A percentile compares a stretch with the other conserved stretches of the same genome.
These are phyloP conservation scores for Perizoma affinitatum DNA, from an alignment of 2,888 invertebrate genomes.

Conservation along the genomic window DNA sequence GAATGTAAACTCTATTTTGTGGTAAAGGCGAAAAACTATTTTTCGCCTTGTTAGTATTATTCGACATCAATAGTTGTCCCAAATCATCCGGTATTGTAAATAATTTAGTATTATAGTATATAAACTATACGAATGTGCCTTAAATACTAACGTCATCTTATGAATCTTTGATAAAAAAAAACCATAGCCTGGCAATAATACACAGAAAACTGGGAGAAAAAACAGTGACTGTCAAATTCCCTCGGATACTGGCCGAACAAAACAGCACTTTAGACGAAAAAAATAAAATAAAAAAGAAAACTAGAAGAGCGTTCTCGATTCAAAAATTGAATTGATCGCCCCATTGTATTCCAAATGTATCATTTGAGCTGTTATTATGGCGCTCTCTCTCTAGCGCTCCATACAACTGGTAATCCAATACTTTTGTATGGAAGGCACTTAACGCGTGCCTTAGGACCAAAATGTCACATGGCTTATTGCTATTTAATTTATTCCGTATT, in stretches of 20 bases:
- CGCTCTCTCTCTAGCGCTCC: slow-evolving; percentile 75
- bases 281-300: slow-evolving; percentile 68
- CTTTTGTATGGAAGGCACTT: slow-evolving; percentile 84
- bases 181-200: slow-evolving; percentile 64
- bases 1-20: slow-evolving; percentile 6
- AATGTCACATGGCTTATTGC: slow-evolving; percentile 61
- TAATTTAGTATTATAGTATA: no score
- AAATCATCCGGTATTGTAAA: slow-evolving; percentile 11
- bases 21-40: background rate
- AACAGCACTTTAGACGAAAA: slow-evolving; percentile 83
- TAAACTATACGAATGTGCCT: no score
- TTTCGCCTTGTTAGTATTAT: slow-evolving; percentile 4
- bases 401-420: slow-evolving; percentile 83
- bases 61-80: background rate
- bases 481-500: slow-evolving; percentile 65
- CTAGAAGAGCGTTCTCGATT: slow-evolving; percentile 84
- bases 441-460: slow-evolving; percentile 63
- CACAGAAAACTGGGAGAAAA: slow-evolving; percentile 73
- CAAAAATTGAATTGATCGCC: slow-evolving; percentile 84
- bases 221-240: slow-evolving; percentile 83
- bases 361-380: slow-evolving; percentile 84
- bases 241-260: slow-evolving; percentile 81
- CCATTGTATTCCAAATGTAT: slow-evolving; percentile 85
- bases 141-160: no score
- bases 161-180: slow-evolving; percentile 7